Conservation (phyloP, 1,140 invertebrate genomes). For the Hyles euphorbiae region DNA sequence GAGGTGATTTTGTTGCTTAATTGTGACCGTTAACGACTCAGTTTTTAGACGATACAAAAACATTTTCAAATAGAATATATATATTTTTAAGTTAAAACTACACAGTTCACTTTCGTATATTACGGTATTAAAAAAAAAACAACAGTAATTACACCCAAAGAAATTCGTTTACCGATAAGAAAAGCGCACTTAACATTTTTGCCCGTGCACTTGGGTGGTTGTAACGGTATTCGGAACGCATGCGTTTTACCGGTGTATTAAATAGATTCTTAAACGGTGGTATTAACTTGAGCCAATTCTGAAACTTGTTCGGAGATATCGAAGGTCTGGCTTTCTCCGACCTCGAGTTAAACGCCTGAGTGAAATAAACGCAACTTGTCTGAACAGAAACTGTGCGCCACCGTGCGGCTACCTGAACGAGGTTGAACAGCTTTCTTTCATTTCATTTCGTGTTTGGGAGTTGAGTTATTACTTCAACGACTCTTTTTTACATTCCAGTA, state of each 20-base stretch:
- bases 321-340: conserved; percentile 9
- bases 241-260: not conserved
- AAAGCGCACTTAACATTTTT: too few relatives aligned
- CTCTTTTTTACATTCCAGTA: not conserved
- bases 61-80: too few relatives aligned
- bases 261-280: conserved; percentile 6
- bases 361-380: not conserved
- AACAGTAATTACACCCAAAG: too few relatives aligned
- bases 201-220: too few relatives aligned
- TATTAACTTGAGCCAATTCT: conserved; percentile 12
- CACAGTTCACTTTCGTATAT: too few relatives aligned
- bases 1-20: too few relatives aligned
- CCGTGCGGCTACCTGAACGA: not conserved
- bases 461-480: not conserved
- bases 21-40: too few relatives aligned
- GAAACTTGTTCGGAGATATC: conserved; percentile 5
- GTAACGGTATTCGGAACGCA: not conserved
- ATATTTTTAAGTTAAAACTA: too few relatives aligned
- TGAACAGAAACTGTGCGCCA: conserved; percentile 1
- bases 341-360: conserved; percentile 1
- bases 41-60: too few relatives aligned
- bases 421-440: conserved; percentile 4
- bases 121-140: too few relatives aligned
- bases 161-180: not conserved
- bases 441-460: not conserved